Evolutionary conservation across 2,797 vertebrate species (phyloP), one percentile per base, ranked within the genome.

Genomic region (Cryptoblepharus egeriae): DNA sequence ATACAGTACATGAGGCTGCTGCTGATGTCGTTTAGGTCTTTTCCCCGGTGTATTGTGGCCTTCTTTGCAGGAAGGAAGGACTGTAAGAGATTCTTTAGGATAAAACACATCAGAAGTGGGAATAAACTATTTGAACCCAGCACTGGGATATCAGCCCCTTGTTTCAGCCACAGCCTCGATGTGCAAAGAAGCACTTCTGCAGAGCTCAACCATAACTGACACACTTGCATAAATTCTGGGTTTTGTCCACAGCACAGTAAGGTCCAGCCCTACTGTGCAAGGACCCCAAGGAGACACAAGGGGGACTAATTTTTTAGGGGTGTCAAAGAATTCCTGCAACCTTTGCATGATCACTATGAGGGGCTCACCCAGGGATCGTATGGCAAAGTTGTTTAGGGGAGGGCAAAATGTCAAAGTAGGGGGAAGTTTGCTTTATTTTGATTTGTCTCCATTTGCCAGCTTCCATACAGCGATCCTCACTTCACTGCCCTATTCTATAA

Each of bases 371-470:
- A 42, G 39, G 39, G 39, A 57, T 57, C 11, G n/a, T 45, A 52
- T 39, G 30, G 24, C 35, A 28, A 10, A 64, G 26, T 63, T 30
- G 2, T 18, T 7, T 15, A 24, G 15, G 3, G 32, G 28, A 16
- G 52, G 45, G 26, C 10, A 9, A 45, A 1, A 71, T 39, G 45
- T 35, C 49, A 67, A 57, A 30, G 11, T 4, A 28, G 79, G 26
- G 84, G 52, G 45, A 83, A 13, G 39, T 9, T 35, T 2, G 0
- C 87, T 91, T 87, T 80, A 85, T 81, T 89, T 90, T 82, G 84
- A 49, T 73, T 89, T 35, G 45, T 84, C 67, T 86, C 72, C 18
- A 15, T 70, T 84, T 87, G 83, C 55, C 85, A 89, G 75, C 77
- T 87, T 89, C 84, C 75, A 81, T 2, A 81, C 60, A 88, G 76